Evolutionary conservation across 2,888 invertebrate species (phyloP).

Genomic region (Phengaris alcon): DNA sequence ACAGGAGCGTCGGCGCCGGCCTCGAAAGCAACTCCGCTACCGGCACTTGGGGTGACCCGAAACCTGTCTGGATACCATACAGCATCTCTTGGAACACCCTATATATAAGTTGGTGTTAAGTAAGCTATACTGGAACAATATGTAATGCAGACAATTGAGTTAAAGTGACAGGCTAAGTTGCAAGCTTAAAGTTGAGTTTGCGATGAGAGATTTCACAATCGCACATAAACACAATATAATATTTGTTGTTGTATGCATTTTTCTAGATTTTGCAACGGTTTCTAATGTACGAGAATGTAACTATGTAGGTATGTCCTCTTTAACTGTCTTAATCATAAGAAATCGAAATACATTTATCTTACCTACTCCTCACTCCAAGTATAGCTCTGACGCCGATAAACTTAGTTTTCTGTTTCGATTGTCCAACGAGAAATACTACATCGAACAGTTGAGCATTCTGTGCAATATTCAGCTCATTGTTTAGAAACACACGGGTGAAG

Average conservation of each 20-base stretch:
- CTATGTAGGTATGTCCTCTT: too few relatives aligned
- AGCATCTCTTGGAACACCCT: constrained; percentile 96
- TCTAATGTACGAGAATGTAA: too few relatives aligned
- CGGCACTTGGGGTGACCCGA: constrained; percentile 95
- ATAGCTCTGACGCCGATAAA: constrained; percentile 95
- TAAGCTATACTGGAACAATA: too few relatives aligned
- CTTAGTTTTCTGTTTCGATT: constrained; percentile 93
- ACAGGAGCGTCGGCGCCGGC: constrained; percentile 91
- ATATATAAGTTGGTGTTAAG: constrained; percentile 38
- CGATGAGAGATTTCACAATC: too few relatives aligned
- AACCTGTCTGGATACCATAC: constrained; percentile 95
- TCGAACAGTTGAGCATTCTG: constrained; percentile 92
- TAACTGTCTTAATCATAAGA: too few relatives aligned
- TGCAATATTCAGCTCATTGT: constrained; percentile 87
- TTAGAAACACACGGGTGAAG: constrained; percentile 92
- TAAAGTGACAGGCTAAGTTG: too few relatives aligned
- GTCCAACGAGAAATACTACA: constrained; percentile 93
- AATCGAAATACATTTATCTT: constrained; percentile 30
- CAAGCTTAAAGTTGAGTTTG: too few relatives aligned
- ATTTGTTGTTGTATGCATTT: too few relatives aligned
- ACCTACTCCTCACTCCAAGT: constrained; percentile 93
- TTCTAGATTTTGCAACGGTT: too few relatives aligned
- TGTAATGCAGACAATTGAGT: too few relatives aligned
- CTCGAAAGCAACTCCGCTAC: constrained; percentile 92
- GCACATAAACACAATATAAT: too few relatives aligned